Base-by-base conservation (phyloP, 2,113 vertebrate species). In the Oreamnos americanus region DNA sequence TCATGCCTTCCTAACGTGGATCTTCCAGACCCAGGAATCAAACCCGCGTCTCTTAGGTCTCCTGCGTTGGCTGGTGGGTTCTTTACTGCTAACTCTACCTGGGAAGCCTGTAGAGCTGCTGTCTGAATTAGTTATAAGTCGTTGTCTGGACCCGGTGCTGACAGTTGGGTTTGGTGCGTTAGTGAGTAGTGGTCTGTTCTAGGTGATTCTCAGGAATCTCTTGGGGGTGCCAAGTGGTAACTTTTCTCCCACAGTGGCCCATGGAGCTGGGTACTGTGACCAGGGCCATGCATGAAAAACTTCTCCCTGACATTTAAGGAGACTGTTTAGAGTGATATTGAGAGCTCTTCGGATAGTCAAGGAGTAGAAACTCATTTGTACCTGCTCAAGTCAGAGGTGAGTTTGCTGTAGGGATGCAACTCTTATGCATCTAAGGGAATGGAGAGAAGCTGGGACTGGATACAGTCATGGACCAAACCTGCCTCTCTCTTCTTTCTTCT, bases 381-480 rank as follows among this genome's bases (percentile, higher is more conserved):
- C n/a, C 23, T n/a, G 43, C 60, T 55, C 26, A 19, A 25, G 67
- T 15, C 39, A 25, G 78, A 39, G 28, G 84, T 36, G 7, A 49
- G 6, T 10, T n/a, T 43, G 47, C 33, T 12, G 26, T 16, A 45
- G 17, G 57, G 64, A 51, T 19, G 6, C 8, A 14, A 6, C 25
- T 14, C 26, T 79, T 15, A 4, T 0, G 12, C 30, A 57, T 25
- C n/a, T 1, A 26, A 83, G 33, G 26, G 2, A 5, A 3, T 0
- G 7, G 45, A 23, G 43, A 71, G 21, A 21, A 45, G 43, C 33
- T 67, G 30, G 57, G 64, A 1, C 49, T 71, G 30, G 36, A 87
- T 26, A 13, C n/a, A 28, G 12, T 39, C 55, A 5, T 1, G 36
- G 30, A 78, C 16, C 5, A 81, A 30, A 49, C 13, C 21, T 81